phyloP scores from a whole-genome alignment of 2,797 vertebrate genomes.

The Mormyrus proboscirostris region DNA sequence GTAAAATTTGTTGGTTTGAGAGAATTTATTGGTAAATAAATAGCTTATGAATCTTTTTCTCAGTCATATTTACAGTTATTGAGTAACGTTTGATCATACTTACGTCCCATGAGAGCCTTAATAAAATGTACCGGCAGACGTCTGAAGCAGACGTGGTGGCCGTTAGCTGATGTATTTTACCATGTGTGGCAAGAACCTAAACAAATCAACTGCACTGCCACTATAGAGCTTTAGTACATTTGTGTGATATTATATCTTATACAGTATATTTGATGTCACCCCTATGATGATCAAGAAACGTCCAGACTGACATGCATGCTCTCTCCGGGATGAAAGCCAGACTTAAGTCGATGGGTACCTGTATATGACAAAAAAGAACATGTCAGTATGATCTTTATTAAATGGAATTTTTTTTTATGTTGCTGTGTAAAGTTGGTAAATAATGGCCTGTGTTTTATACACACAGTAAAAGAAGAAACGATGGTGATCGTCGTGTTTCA shows the following conservation, averaged over 20 bases:
- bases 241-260: neutral
- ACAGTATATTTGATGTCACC: neutral
- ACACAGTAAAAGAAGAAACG: neutral
- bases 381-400: too few relatives aligned
- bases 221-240: neutral
- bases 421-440: neutral
- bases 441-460: neutral
- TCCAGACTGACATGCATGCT: neutral
- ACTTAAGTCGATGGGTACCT: neutral
- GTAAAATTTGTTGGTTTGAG: neutral
- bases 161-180: neutral
- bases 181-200: too few relatives aligned
- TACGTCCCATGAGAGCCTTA: neutral
- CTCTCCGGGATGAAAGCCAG: neutral
- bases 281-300: neutral
- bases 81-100: neutral
- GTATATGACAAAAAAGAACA: neutral
- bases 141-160: neutral
- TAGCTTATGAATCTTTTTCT: neutral
- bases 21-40: neutral
- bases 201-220: neutral
- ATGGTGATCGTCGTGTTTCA: neutral
- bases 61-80: neutral
- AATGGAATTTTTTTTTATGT: neutral
- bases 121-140: neutral